phyloP scores from a whole-genome alignment of 2,888 invertebrate species.

The Euphydryas editha region DNA sequence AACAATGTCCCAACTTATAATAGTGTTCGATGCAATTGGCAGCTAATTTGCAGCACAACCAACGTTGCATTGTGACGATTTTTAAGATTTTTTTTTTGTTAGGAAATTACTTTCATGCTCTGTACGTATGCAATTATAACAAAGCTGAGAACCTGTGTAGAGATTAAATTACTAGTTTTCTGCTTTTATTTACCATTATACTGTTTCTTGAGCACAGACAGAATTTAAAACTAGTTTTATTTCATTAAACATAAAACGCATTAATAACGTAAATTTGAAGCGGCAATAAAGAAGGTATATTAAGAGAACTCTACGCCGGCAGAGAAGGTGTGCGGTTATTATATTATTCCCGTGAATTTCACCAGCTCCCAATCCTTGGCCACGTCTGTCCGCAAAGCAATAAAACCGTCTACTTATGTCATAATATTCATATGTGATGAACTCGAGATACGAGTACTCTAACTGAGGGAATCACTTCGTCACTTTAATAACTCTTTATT shows the following conservation, averaged over 20 bases:
- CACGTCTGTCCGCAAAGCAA: slow-evolving; percentile 73
- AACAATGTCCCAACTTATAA: slow-evolving; percentile 80
- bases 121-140: slow-evolving; percentile 12
- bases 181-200: slow-evolving; percentile 1
- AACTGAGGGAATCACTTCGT: slow-evolving; percentile 61
- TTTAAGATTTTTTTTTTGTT: slow-evolving; percentile 66
- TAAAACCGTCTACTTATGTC: slow-evolving; percentile 74
- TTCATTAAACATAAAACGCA: slow-evolving; percentile 40
- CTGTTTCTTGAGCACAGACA: neutral
- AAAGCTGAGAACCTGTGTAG: slow-evolving; percentile 1
- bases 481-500: slow-evolving; percentile 44
- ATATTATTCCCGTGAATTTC: slow-evolving; percentile 58
- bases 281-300: slow-evolving; percentile 63
- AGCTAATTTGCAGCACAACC: slow-evolving; percentile 76
- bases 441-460: slow-evolving; percentile 61
- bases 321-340: slow-evolving; percentile 60
- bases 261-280: slow-evolving; percentile 44
- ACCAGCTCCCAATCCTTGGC: slow-evolving; percentile 64
- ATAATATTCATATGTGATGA: slow-evolving; percentile 78
- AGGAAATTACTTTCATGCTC: slow-evolving; percentile 28
- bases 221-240: neutral
- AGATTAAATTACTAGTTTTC: slow-evolving; percentile 12
- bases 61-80: slow-evolving; percentile 66
- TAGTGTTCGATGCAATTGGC: slow-evolving; percentile 80
- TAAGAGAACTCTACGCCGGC: slow-evolving; percentile 45